Evolutionary conservation across 2,113 vertebrate species (phyloP).

Genomic region (Indicator maculatus): DNA sequence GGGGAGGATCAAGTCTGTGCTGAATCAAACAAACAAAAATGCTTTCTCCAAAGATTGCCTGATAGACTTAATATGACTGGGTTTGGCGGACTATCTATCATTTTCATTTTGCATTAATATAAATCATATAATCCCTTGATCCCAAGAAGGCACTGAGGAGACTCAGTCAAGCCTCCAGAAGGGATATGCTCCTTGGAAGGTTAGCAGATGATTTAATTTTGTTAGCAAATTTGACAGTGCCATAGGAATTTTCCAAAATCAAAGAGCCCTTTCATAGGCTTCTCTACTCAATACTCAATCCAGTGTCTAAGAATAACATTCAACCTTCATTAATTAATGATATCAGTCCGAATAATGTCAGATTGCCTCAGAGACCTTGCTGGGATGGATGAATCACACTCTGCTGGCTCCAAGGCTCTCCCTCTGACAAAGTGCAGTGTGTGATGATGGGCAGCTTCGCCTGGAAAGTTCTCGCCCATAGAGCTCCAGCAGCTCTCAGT

Average conservation of each 20-base stretch:
- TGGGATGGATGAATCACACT: conserved; percentile 53
- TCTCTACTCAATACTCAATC: conserved; percentile 37
- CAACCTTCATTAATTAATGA: conserved; percentile 68
- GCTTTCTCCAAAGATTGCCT: neutral
- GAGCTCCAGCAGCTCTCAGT: neutral
- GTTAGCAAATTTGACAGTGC: conserved; percentile 55
- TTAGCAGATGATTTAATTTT: conserved; percentile 56
- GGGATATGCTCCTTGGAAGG: conserved; percentile 60
- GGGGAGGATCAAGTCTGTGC: neutral
- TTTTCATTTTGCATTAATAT: neutral
- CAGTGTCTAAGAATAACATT: conserved; percentile 67
- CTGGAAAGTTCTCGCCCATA: neutral
- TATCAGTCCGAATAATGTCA: conserved; percentile 69
- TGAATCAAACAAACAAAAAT: conserved; percentile 1
- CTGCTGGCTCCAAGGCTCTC: conserved; percentile 8
- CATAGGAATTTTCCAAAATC: conserved; percentile 68
- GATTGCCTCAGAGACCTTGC: conserved; percentile 60
- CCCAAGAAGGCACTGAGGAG: conserved; percentile 48
- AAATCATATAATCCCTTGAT: conserved; percentile 44
- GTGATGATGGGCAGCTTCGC: neutral
- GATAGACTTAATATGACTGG: neutral
- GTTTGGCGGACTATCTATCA: neutral
- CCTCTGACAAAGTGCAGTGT: conserved; percentile 42
- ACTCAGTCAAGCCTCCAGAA: conserved; percentile 29
- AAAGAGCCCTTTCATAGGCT: conserved; percentile 66